Percentiles rank a stretch among this genome's conserved stretches.
Conservation (phyloP, 92 coral and sea anemone species). For the Metridium senile region DNA sequence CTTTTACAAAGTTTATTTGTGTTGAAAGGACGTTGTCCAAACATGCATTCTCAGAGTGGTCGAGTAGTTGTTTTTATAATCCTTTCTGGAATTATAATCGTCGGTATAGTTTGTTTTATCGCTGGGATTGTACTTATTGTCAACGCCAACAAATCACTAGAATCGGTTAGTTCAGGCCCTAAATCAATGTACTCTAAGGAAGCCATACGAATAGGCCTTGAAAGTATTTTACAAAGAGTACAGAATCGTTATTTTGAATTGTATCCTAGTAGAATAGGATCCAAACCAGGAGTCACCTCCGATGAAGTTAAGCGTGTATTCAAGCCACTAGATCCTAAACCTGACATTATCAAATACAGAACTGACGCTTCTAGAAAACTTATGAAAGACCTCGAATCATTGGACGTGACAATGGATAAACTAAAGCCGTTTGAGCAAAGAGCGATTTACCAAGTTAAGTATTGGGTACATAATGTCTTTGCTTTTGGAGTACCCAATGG, state of each 20-base stretch:
- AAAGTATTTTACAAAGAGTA: conserved; percentile 49
- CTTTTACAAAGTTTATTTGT: neutral
- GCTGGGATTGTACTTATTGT: neutral
- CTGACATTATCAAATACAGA: conserved; percentile 35
- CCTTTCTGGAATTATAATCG: neutral
- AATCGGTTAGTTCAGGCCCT: neutral
- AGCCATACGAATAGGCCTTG: conserved; percentile 64
- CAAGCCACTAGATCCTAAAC: conserved; percentile 56
- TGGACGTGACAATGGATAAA: conserved; percentile 35
- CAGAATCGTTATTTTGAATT: conserved; percentile 54
- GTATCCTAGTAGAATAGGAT: conserved; percentile 58
- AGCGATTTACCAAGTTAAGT: conserved; percentile 44
- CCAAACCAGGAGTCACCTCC: conserved; percentile 45
- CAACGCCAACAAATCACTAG: neutral
- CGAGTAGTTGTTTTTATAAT: neutral
- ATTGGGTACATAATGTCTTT: conserved; percentile 63
- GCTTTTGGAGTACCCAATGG: conserved; percentile 58
- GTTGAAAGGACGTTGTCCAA: neutral
- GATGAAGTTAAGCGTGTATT: conserved; percentile 39
- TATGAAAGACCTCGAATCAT: conserved; percentile 32
- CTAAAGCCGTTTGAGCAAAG: conserved; percentile 56
- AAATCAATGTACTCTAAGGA: conserved; percentile 58
- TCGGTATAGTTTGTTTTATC: neutral
- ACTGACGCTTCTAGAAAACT: conserved; percentile 49
- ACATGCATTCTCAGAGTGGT: neutral